These are phyloP conservation scores for Zapornia atra DNA, from an alignment of 2,113 vertebrate species.

Conservation along the genomic window DNA sequence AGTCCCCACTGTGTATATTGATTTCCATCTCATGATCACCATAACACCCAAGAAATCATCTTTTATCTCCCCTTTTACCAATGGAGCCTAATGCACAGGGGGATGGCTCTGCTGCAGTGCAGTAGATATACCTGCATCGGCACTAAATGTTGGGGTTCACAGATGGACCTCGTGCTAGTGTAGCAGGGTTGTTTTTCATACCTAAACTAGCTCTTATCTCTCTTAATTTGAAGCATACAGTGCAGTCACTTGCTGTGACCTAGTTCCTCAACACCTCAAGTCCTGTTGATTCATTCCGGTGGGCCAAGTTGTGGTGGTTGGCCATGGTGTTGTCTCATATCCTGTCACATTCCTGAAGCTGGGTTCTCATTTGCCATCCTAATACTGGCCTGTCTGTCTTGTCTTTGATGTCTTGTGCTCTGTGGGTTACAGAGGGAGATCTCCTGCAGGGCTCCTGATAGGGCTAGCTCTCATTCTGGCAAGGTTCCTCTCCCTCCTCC, in stretches of 20 bases:
- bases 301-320: neutral
- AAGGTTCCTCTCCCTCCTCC: neutral
- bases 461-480: neutral
- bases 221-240: neutral
- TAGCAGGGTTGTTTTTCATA: neutral
- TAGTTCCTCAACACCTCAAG: neutral
- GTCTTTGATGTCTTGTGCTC: neutral
- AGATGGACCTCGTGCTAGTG: neutral
- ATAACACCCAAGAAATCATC: neutral
- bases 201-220: neutral
- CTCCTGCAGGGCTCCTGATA: neutral
- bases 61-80: neutral
- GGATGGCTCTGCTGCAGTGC: rapidly evolving
- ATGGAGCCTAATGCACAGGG: rapidly evolving
- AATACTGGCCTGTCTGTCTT: neutral
- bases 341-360: neutral
- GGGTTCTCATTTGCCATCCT: neutral
- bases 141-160: rapidly evolving
- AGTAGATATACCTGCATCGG: neutral
- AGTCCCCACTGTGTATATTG: neutral
- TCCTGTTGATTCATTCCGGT: neutral
- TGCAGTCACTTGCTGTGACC: neutral
- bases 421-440: neutral
- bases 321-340: neutral
- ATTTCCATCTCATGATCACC: neutral